A percentile compares a stretch with the other conserved stretches of the same genome.
Evolutionary conservation across 2,888 invertebrate genomes (phyloP).

Genomic region (Aporophyla lueneburgensis): DNA sequence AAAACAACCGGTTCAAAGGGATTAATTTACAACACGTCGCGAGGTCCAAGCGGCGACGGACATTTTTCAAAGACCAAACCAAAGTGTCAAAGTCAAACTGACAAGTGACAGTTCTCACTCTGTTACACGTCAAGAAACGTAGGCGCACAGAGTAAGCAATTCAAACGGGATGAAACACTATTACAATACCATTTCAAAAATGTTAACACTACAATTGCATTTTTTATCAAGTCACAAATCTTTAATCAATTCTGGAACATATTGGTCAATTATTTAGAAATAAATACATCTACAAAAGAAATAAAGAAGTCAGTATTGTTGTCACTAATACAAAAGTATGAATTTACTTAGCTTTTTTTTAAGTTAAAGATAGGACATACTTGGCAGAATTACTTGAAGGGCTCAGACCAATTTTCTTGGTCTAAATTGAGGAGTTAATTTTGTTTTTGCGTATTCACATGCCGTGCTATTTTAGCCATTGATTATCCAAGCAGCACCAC

Average conservation of each 20-base stretch:
- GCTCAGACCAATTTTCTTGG: background rate
- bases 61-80: too few relatives aligned
- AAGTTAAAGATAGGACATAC: background rate
- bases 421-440: background rate
- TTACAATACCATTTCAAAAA: slow-evolving; percentile 11
- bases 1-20: too few relatives aligned
- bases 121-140: too few relatives aligned
- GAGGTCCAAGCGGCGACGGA: too few relatives aligned
- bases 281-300: background rate
- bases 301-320: background rate
- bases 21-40: too few relatives aligned
- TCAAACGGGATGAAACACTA: too few relatives aligned
- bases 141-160: too few relatives aligned
- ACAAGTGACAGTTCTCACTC: too few relatives aligned
- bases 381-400: background rate
- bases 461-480: too few relatives aligned
- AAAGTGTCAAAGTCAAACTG: too few relatives aligned
- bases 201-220: slow-evolving; percentile 4
- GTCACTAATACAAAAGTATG: background rate
- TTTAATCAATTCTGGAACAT: slow-evolving; percentile 21
- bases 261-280: slow-evolving; percentile 26
- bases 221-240: slow-evolving; percentile 27
- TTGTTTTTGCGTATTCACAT: background rate
- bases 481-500: background rate
- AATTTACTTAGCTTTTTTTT: background rate